Percentiles rank a stretch among this genome's conserved stretches.
Evolutionary conservation across 2,797 vertebrate species (phyloP).

Genomic region (Caiman crocodilus): DNA sequence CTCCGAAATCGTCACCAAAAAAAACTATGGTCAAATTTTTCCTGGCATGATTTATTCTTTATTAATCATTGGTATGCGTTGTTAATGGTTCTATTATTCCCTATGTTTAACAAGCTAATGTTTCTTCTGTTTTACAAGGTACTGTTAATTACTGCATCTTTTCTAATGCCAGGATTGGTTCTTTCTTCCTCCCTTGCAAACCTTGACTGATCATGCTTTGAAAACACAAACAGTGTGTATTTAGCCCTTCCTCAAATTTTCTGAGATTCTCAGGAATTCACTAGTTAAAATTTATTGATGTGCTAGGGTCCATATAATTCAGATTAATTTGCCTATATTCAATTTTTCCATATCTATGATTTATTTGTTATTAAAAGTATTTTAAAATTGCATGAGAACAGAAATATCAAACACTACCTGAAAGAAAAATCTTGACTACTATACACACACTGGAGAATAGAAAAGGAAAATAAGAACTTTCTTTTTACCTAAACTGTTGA

Average conservation of each 20-base stretch:
- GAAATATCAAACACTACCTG: not conserved
- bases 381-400: not conserved
- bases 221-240: not conserved
- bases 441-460: not conserved
- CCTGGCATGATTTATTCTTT: slow-evolving; percentile 38
- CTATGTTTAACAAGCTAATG: not conserved
- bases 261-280: not conserved
- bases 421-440: not conserved
- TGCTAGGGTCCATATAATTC: not conserved
- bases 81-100: not conserved
- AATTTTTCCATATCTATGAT: not conserved
- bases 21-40: slow-evolving; percentile 27
- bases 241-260: not conserved
- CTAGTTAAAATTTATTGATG: not conserved
- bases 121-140: not conserved
- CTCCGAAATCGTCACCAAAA: not conserved
- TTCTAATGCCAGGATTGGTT: too few relatives aligned
- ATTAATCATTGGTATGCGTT: slow-evolving; percentile 25
- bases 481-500: not conserved
- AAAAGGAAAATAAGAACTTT: not conserved
- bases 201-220: too few relatives aligned
- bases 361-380: not conserved
- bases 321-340: not conserved
- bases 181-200: too few relatives aligned
- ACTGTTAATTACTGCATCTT: not conserved